These are phyloP conservation scores for Prunella fulvescens DNA, from an alignment of 2,113 vertebrate species.

Conservation along the genomic window DNA sequence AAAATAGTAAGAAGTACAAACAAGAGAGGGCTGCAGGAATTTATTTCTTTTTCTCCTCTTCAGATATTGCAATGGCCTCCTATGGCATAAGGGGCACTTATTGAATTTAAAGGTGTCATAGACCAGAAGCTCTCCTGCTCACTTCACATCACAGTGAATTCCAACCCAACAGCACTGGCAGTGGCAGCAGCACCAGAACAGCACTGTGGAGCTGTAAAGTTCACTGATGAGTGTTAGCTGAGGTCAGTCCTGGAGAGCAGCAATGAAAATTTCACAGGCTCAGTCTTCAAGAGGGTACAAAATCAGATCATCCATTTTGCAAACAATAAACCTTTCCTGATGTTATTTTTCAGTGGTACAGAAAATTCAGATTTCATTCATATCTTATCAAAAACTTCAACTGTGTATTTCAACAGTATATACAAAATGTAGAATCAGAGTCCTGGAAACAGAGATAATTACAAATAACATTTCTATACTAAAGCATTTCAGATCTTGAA, in stretches of 20 bases:
- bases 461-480: not conserved
- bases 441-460: not conserved
- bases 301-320: not conserved
- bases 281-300: not conserved
- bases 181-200: not conserved
- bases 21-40: not conserved
- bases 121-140: not conserved
- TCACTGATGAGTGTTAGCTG: not conserved
- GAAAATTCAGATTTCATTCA: not conserved
- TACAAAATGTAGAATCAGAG: not conserved
- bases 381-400: not conserved
- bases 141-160: not conserved
- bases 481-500: not conserved
- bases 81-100: slow-evolving; percentile 42
- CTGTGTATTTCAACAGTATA: not conserved
- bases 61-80: slow-evolving; percentile 14
- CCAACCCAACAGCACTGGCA: not conserved
- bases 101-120: slow-evolving; percentile 63
- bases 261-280: not conserved
- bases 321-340: not conserved
- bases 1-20: not conserved
- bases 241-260: not conserved
- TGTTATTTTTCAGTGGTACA: not conserved
- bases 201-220: not conserved
- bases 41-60: not conserved